Conservation (phyloP, 2,797 vertebrate species). For the Leptatherina wallacei region DNA sequence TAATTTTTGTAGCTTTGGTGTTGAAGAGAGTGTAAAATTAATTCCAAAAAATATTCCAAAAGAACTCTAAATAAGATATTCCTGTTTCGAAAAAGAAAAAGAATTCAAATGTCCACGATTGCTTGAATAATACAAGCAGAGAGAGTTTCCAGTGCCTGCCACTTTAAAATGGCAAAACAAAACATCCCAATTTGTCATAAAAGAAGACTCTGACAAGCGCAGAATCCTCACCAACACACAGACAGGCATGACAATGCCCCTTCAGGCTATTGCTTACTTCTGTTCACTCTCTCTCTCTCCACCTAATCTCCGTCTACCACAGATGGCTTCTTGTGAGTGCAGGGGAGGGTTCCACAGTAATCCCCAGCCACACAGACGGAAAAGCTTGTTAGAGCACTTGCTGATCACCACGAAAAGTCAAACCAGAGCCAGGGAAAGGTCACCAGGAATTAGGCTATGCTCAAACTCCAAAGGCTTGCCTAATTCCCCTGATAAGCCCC, state of each 20-base stretch:
- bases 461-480: slow-evolving; percentile 82
- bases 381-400: slow-evolving; percentile 87
- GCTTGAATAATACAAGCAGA: slow-evolving; percentile 66
- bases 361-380: slow-evolving; percentile 84
- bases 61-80: slow-evolving; percentile 47
- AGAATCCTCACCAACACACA: slow-evolving; percentile 76
- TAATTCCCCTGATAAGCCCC: slow-evolving; percentile 85
- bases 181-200: slow-evolving; percentile 77
- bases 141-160: slow-evolving; percentile 63
- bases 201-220: slow-evolving; percentile 72
- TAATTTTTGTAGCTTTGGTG: slow-evolving; percentile 49
- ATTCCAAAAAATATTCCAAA: slow-evolving; percentile 65
- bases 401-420: slow-evolving; percentile 87
- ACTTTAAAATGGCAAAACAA: slow-evolving; percentile 72
- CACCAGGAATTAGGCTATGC: slow-evolving; percentile 83
- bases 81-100: slow-evolving; percentile 40
- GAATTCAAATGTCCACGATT: slow-evolving; percentile 67
- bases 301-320: slow-evolving; percentile 70
- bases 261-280: slow-evolving; percentile 73
- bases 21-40: slow-evolving; percentile 40
- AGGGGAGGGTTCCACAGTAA: slow-evolving; percentile 80
- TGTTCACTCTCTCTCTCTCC: slow-evolving; percentile 53
- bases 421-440: slow-evolving; percentile 85
- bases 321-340: slow-evolving; percentile 82
- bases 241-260: slow-evolving; percentile 80